Evolutionary conservation across 2,797 vertebrate genomes (phyloP), one percentile per base, ranked within the genome.

Genomic region (Cynopterus sphinx): DNA sequence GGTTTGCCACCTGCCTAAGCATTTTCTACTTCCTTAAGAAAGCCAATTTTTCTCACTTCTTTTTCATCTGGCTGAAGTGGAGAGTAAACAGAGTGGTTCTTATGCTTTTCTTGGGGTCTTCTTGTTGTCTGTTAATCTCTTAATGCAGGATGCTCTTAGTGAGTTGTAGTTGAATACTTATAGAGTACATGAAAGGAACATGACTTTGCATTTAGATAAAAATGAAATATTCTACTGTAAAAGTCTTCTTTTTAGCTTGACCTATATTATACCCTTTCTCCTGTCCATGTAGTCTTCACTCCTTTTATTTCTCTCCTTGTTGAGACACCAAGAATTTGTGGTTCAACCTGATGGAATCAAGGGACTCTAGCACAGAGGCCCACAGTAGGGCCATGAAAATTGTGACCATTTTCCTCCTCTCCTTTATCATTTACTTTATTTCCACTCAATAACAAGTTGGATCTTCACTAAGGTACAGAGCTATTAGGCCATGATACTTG

Each of bases 51-150:
- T 91, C 22, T 55, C 28, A 36, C 6, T 88, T 43, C 22, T 43
- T 87, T 81, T 94, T 71, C 53, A 33, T 15, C 41, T 87, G 82
- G 70, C 46, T 73, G n/a, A 94, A 67, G 49, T 57, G 55, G 87
- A 96, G 70, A 88, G 53, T 71, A 39, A 88, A 84, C 28, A 31
- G 17, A 11, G 65, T 79, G 26, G 5, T 51, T 21, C 26, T 67
- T 21, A 1, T 41, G 24, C 11, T 94, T 49, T 91, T 59, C 55
- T 28, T 78, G 71, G 65, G n/a, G 61, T 59, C 63, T 88, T 87
- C 15, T 87, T n/a, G 2, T 0, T 78, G 11, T 33, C 19, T 49
- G 3, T n/a, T 65, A 53, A 46, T 21, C 6, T 53, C 16, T 31
- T 65, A 53, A 22, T 28, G 3, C 28, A 17, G 3, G 17, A 22